Conservation (phyloP, 1,140 invertebrate genomes). For the Laupala kohalensis region DNA sequence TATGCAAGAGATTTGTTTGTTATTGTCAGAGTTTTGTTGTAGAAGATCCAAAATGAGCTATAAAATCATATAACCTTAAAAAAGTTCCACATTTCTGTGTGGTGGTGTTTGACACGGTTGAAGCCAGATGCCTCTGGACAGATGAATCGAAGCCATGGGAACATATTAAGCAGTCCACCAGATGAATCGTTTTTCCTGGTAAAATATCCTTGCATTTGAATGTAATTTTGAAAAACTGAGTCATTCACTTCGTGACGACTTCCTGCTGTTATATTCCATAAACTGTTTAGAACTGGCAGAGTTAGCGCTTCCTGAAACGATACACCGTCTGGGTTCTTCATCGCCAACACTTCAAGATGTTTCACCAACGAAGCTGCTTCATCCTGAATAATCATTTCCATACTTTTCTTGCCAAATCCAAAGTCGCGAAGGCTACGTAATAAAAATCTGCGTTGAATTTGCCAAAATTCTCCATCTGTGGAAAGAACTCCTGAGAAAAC, state of each 20-base stretch:
- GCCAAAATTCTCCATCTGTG: constrained; percentile 45
- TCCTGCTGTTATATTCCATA: constrained; percentile 61
- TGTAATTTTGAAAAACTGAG: constrained; percentile 38
- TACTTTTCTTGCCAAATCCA: constrained; percentile 42
- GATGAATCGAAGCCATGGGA: constrained; percentile 55
- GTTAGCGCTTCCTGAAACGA: constrained; percentile 8
- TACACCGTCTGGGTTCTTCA: neutral
- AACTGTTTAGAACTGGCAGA: constrained; percentile 52
- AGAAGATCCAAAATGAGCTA: no score
- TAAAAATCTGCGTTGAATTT: constrained; percentile 41
- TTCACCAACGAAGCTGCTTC: constrained; percentile 40
- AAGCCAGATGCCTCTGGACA: constrained; percentile 54
- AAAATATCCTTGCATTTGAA: constrained; percentile 38
- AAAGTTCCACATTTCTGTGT: constrained; percentile 40
- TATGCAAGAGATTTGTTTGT: no score
- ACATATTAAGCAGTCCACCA: constrained; percentile 50
- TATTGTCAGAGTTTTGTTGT: no score
- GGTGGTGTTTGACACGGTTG: constrained; percentile 43
- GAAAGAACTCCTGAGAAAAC: constrained; percentile 55
- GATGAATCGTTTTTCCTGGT: constrained; percentile 42
- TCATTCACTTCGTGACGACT: constrained; percentile 35
- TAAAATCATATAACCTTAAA: constrained; percentile 38
- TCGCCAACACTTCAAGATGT: neutral
- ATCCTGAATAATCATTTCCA: constrained; percentile 40
- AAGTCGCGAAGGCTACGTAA: constrained; percentile 43